These are phyloP conservation scores for Aphelenchoides fujianensis DNA, from an alignment of 1,140 invertebrate species.

Conservation along the genomic window DNA sequence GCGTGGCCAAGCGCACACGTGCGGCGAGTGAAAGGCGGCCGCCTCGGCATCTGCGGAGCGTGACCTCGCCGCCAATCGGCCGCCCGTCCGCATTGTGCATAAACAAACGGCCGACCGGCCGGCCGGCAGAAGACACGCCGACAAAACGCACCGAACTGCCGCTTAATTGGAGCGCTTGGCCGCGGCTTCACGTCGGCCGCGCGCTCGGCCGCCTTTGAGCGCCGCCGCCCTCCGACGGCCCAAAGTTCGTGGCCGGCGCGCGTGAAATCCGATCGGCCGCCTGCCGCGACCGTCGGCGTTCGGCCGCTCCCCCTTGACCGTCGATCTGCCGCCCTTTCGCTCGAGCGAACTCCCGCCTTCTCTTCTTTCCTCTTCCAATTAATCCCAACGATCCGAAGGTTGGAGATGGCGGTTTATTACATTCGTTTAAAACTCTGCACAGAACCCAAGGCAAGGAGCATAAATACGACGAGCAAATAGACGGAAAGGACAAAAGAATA, in stretches of 20 bases:
- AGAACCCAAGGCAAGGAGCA: not conserved
- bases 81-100: no score
- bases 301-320: no score
- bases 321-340: no score
- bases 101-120: no score
- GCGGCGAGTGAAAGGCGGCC: no score
- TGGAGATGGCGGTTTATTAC: not conserved
- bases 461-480: not conserved
- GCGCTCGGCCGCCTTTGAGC: no score
- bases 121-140: not conserved
- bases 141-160: not conserved
- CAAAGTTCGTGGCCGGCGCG: not conserved
- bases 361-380: no score
- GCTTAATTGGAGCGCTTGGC: not conserved
- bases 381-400: not conserved
- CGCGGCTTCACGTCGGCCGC: not conserved
- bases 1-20: no score
- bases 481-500: not conserved
- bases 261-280: slow-evolving; percentile 1
- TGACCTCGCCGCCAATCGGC: no score
- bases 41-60: no score
- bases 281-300: not conserved
- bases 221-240: no score
- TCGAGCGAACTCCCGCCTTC: no score
- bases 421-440: not conserved